These are phyloP conservation scores for Drosophila saltans DNA, from an alignment of 1,140 invertebrate genomes.

Conservation along the genomic window DNA sequence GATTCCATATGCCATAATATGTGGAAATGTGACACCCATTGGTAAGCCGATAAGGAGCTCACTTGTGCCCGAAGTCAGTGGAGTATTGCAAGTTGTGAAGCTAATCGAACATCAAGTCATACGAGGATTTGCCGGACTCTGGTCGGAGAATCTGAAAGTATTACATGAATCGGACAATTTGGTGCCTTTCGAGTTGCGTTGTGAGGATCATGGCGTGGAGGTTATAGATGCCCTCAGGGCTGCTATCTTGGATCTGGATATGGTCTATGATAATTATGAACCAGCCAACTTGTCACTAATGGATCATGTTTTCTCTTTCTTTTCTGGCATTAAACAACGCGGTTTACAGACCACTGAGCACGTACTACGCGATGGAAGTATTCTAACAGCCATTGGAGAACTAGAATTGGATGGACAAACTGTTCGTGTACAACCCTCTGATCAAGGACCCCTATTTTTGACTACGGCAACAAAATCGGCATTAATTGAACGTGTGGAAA, in stretches of 20 bases:
- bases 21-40: conserved; percentile 89
- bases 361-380: conserved; percentile 89
- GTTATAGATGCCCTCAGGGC: conserved; percentile 89
- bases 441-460: conserved; percentile 88
- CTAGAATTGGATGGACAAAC: conserved; percentile 85
- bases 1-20: conserved; percentile 88
- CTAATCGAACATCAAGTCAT: conserved; percentile 89
- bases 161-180: conserved; percentile 89
- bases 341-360: conserved; percentile 92
- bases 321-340: conserved; percentile 88
- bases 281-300: conserved; percentile 88
- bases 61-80: conserved; percentile 87
- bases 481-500: conserved; percentile 87
- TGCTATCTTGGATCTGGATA: conserved; percentile 90
- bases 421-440: conserved; percentile 88
- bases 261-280: conserved; percentile 90
- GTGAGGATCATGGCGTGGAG: conserved; percentile 87
- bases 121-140: conserved; percentile 90
- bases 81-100: conserved; percentile 87
- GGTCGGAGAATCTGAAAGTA: conserved; percentile 89
- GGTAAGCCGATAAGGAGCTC: conserved; percentile 88
- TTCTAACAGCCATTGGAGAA: conserved; percentile 91
- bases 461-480: conserved; percentile 88
- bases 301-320: conserved; percentile 91
- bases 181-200: conserved; percentile 89